Evolutionary conservation across 1,140 invertebrate species (phyloP).

Genomic region (Drosophila bocqueti): DNA sequence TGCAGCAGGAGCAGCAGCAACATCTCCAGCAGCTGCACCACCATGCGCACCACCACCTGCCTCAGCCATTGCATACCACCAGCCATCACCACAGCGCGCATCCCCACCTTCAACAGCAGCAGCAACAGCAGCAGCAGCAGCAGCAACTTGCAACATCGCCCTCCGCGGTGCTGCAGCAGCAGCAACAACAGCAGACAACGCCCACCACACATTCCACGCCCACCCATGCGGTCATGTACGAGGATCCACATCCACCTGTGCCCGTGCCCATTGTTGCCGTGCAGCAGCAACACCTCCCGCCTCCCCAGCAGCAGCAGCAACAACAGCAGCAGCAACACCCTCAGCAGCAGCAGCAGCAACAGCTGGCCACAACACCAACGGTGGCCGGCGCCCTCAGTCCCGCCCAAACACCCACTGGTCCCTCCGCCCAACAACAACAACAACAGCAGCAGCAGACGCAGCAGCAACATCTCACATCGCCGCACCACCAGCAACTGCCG

Average conservation of each 20-base stretch:
- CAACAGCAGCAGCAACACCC: conserved; percentile 45
- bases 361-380: conserved; percentile 71
- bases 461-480: conserved; percentile 77
- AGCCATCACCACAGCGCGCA: conserved; percentile 65
- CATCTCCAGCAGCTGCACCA: conserved; percentile 75
- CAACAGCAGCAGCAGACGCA: conserved; percentile 70
- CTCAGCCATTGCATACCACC: conserved; percentile 64
- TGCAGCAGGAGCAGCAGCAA: conserved; percentile 64
- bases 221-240: conserved; percentile 84
- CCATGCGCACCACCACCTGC: conserved; percentile 78
- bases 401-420: conserved; percentile 73
- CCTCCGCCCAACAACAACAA: conserved; percentile 55
- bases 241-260: conserved; percentile 76
- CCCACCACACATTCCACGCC: conserved; percentile 85
- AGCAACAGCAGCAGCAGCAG: conserved; percentile 42
- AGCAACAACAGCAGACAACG: conserved; percentile 69
- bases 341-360: conserved; percentile 71
- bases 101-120: conserved; percentile 58
- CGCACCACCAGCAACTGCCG: conserved; percentile 77
- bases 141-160: conserved; percentile 73
- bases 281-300: conserved; percentile 71
- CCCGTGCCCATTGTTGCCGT: conserved; percentile 79
- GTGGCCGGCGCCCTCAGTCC: conserved; percentile 76
- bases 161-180: conserved; percentile 65
- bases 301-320: conserved; percentile 68